Conservation (phyloP, 92 coral and sea anemone species). For the Phenganax marumi region DNA sequence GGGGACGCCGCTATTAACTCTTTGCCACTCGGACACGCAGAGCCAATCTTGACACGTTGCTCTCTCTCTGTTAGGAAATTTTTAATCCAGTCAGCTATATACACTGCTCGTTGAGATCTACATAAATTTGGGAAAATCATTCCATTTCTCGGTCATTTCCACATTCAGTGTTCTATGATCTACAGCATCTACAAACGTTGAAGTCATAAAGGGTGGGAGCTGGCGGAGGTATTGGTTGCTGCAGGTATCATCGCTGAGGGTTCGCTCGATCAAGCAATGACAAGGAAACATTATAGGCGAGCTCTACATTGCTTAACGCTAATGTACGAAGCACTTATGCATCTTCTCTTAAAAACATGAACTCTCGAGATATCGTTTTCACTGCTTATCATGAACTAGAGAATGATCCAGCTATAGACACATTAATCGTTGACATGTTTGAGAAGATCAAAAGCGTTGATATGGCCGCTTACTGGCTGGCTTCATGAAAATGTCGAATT, state of each 20-base stretch:
- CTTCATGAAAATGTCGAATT: slow-evolving; percentile 31
- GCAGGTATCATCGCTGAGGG: slow-evolving; percentile 30
- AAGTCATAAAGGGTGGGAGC: slow-evolving; percentile 5
- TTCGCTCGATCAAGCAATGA: slow-evolving; percentile 23
- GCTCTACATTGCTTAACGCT: slow-evolving; percentile 22
- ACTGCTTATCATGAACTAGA: slow-evolving; percentile 21
- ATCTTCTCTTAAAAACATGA: slow-evolving; percentile 9
- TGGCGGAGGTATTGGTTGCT: slow-evolving; percentile 18
- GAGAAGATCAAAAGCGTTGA: background rate
- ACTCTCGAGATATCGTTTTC: background rate
- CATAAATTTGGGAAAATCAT: slow-evolving; percentile 7
- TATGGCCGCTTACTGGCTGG: slow-evolving; percentile 28
- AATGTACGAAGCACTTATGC: slow-evolving; percentile 26
- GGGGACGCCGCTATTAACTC: too few species aligned
- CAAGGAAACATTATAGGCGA: slow-evolving; percentile 13
- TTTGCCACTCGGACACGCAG: too few species aligned
- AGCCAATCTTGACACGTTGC: too few species aligned
- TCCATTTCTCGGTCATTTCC: slow-evolving; percentile 29
- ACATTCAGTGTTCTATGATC: slow-evolving; percentile 19
- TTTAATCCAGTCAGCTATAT: too few species aligned
- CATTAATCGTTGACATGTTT: background rate
- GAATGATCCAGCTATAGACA: slow-evolving; percentile 8
- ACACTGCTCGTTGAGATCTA: slow-evolving; percentile 18
- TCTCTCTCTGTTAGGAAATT: too few species aligned
- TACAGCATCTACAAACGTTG: slow-evolving; percentile 11